Evolutionary conservation across 2,888 invertebrate genomes (phyloP).

Genomic region (Synanthedon tipuliformis): DNA sequence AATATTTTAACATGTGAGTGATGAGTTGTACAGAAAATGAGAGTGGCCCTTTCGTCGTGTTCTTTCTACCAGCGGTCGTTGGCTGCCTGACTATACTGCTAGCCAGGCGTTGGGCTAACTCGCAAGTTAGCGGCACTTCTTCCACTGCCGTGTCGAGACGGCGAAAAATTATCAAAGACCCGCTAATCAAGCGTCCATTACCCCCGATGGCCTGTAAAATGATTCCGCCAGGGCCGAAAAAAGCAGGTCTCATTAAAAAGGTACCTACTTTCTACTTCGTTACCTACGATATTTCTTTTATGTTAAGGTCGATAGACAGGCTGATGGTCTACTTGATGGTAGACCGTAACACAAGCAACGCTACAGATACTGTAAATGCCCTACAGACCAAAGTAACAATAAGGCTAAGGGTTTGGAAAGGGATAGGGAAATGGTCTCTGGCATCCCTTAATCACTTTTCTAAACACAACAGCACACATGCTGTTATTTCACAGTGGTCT

Average conservation of each 20-base stretch:
- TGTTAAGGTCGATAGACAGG: too few relatives aligned
- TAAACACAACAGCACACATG: too few relatives aligned
- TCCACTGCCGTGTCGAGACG: constrained; percentile 62
- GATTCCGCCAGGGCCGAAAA: constrained; percentile 53
- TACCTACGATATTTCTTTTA: too few relatives aligned
- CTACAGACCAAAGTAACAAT: too few relatives aligned
- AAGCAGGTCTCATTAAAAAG: constrained; percentile 48
- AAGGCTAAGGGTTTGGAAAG: too few relatives aligned
- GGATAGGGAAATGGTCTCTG: too few relatives aligned
- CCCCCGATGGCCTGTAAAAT: constrained; percentile 56
- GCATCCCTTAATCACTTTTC: too few relatives aligned
- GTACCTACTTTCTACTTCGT: constrained; percentile 18
- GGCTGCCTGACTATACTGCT: constrained; percentile 65
- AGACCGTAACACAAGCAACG: too few relatives aligned
- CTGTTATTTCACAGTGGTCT: too few relatives aligned
- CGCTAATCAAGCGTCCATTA: constrained; percentile 54
- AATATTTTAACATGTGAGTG: constrained; percentile 67
- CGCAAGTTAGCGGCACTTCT: constrained; percentile 54
- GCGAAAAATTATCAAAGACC: constrained; percentile 65
- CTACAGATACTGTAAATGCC: too few relatives aligned
- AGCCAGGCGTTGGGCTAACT: constrained; percentile 61
- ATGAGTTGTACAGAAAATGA: constrained; percentile 71
- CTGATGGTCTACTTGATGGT: too few relatives aligned
- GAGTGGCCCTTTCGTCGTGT: constrained; percentile 68
- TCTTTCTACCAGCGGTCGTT: constrained; percentile 65